Conservation (phyloP, 2,888 invertebrate species). For the Trimorus sp. region DNA sequence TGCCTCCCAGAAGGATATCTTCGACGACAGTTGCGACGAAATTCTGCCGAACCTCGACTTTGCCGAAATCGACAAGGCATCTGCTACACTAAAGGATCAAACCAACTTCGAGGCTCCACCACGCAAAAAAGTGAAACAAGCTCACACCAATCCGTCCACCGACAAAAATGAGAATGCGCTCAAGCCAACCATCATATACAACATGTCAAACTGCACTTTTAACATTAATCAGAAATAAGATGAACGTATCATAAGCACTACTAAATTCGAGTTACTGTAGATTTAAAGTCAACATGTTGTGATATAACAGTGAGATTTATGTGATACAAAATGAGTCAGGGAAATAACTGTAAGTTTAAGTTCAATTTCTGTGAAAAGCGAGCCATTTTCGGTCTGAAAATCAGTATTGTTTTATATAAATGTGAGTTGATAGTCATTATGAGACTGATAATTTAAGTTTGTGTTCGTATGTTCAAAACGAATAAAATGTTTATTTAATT, state of each 20-base stretch:
- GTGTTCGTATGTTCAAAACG: not conserved
- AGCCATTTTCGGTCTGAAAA: not conserved
- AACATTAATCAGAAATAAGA: not conserved
- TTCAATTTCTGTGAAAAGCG: not conserved
- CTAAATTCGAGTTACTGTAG: not conserved
- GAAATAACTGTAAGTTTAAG: not conserved
- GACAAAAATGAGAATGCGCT: not conserved
- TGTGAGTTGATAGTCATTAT: not conserved
- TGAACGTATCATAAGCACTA: not conserved
- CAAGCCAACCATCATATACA: not conserved
- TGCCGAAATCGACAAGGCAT: not conserved
- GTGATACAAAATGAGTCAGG: not conserved
- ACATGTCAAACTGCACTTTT: not conserved
- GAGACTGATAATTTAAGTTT: not conserved
- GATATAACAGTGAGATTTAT: not conserved
- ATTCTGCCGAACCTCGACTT: not conserved
- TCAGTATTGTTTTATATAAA: not conserved
- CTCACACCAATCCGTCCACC: not conserved
- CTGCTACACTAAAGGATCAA: not conserved
- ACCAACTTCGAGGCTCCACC: not conserved
- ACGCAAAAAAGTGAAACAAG: not conserved
- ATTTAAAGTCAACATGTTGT: not conserved
- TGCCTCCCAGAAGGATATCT: not conserved
- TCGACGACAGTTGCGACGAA: not conserved
- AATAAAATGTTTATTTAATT: conserved; percentile 1